Evolutionary conservation across 2,797 vertebrate species (phyloP).

Genomic region (Artibeus lituratus): DNA sequence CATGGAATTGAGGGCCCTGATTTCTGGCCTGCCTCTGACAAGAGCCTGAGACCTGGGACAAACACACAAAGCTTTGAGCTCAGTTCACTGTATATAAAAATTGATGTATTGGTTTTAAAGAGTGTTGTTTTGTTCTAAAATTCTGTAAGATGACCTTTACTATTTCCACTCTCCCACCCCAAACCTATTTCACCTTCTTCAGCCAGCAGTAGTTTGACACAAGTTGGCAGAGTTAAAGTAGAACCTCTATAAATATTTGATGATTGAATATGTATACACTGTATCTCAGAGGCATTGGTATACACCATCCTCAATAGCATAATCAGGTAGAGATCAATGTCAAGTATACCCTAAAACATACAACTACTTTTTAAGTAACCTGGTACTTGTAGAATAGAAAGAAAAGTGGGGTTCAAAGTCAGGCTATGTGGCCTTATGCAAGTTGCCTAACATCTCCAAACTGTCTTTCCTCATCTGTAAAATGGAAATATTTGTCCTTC

Average conservation of each 20-base stretch:
- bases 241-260: not conserved
- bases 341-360: not conserved
- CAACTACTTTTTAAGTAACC: not conserved
- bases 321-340: not conserved
- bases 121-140: not conserved
- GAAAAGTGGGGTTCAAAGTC: not conserved
- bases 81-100: not conserved
- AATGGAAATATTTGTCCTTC: not conserved
- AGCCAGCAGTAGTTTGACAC: not conserved
- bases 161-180: not conserved
- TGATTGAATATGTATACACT: not conserved
- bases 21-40: not conserved
- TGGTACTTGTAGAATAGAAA: not conserved
- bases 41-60: not conserved
- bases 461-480: not conserved
- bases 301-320: not conserved
- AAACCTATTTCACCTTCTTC: not conserved
- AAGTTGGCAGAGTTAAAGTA: not conserved
- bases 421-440: not conserved
- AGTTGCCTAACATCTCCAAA: not conserved
- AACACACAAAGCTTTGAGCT: not conserved
- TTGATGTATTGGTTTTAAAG: not conserved
- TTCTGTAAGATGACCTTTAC: not conserved
- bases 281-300: too few relatives aligned
- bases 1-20: fast-evolving